phyloP scores from a whole-genome alignment of 2,797 vertebrate species.

The Hippoglossus hippoglossus region DNA sequence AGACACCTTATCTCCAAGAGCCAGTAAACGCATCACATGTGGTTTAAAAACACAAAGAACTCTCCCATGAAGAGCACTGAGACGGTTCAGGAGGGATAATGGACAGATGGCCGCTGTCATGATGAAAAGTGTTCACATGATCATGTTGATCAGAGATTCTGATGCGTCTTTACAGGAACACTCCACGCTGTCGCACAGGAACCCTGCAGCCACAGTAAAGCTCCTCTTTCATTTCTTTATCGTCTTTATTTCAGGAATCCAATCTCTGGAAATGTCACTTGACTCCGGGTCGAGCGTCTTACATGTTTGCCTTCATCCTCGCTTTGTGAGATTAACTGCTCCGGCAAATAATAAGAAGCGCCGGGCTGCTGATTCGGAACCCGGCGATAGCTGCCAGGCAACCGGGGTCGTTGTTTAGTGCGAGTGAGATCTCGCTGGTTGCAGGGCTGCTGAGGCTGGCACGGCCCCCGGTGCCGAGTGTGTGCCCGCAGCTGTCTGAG shows the following conservation, averaged over 20 bases:
- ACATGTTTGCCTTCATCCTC: constrained; percentile 26
- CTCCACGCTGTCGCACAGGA: no score
- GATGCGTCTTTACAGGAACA: not conserved
- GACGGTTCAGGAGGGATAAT: not conserved
- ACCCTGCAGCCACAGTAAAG: not conserved
- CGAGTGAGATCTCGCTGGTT: constrained; percentile 11
- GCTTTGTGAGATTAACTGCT: constrained; percentile 61
- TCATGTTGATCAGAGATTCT: not conserved
- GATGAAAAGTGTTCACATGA: not conserved
- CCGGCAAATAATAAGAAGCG: constrained; percentile 57
- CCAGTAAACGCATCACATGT: no score
- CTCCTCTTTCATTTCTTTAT: constrained; percentile 35
- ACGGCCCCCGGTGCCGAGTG: not conserved
- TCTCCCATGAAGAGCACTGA: no score
- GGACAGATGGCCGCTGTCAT: not conserved
- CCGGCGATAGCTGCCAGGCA: constrained; percentile 79
- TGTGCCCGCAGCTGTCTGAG: constrained; percentile 84
- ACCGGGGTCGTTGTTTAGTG: constrained; percentile 42
- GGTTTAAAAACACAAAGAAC: no score
- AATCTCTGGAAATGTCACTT: constrained; percentile 59
- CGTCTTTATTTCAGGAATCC: constrained; percentile 55
- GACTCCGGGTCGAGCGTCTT: constrained; percentile 45
- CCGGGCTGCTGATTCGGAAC: constrained; percentile 55
- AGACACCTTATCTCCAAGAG: no score
- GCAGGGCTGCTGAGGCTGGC: constrained; percentile 22